Base-by-base conservation (phyloP, 2,113 vertebrate species). In the Capreolus pygargus region DNA sequence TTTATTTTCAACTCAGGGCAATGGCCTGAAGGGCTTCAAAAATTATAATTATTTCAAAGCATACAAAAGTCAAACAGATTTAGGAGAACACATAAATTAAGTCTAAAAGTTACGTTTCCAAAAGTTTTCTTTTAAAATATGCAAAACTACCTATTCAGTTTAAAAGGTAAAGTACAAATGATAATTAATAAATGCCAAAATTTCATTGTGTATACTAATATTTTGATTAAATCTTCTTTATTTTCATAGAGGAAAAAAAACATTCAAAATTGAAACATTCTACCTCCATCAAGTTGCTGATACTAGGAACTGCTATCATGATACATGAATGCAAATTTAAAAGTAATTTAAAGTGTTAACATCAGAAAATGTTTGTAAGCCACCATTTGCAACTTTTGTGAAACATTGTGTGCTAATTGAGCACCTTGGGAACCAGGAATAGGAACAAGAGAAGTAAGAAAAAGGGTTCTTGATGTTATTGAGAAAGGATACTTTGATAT, bases 1-100 rank as follows among this genome's bases (percentile, higher is more conserved):
- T 91, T 96, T 84, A 10, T 93, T 93, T 94, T 91, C 17, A 96
- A 86, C 67, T 95, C 64, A 87, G 23, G 57, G n/a, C 39, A 86
- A 64, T 89, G 30, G 43, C 89, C 12, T 94, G 57, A 90, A 94
- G 27, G 27, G 2, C 45, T 50, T 95, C 52, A 92, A 95, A 93
- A 74, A 67, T 54, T n/a, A 11, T 57, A 83, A 52, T 70, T 89
- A 43, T 70, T 91, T 91, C 30, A 81, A 93, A 85, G 36, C 74
- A 82, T 19, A 70, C 28, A 94, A 76, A 96, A 96, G 89, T 45
- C 91, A 91, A 60, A 93, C 43, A 87, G 81, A 50, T 61, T 95
- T 55, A 47, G 52, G 16, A 98, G 67, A 91, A 55, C 8, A 96
- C 64, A 84, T 43, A 86, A 92, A 39, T 78, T 81, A 92, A 92